Evolutionary conservation across 2,888 invertebrate species (phyloP).

Genomic region (Scaptomyza flava): DNA sequence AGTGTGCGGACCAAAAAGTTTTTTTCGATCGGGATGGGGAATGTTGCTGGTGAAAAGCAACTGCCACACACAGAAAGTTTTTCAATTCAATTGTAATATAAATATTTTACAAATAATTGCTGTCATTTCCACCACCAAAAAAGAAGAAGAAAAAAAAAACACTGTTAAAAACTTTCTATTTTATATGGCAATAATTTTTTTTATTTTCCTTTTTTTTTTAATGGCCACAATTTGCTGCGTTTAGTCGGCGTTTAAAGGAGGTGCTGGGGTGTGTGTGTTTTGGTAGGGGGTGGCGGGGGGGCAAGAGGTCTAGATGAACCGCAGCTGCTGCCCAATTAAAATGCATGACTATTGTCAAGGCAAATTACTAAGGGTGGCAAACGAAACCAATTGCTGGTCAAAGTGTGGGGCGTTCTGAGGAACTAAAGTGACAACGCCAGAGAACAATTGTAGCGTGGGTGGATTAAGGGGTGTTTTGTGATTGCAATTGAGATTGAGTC

Average conservation of each 20-base stretch:
- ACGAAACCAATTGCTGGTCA: conserved; percentile 21
- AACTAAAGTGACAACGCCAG: conserved; percentile 45
- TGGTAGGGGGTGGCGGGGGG: background rate
- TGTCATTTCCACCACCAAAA: conserved; percentile 36
- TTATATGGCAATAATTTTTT: conserved; percentile 54
- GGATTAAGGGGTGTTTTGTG: conserved; percentile 23
- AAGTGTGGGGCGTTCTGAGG: background rate
- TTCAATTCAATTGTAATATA: conserved; percentile 79
- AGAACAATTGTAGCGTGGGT: conserved; percentile 59
- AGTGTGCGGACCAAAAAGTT: conserved; percentile 64
- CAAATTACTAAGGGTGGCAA: conserved; percentile 64
- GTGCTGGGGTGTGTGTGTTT: background rate
- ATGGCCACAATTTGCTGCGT: conserved; percentile 74
- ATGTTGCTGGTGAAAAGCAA: conserved; percentile 12
- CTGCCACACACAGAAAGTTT: conserved; percentile 72
- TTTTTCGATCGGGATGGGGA: conserved; percentile 1
- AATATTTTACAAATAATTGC: conserved; percentile 80
- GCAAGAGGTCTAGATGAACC: conserved; percentile 63
- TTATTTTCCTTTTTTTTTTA: conserved; percentile 59
- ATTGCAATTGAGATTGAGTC: conserved; percentile 65
- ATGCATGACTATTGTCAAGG: conserved; percentile 76
- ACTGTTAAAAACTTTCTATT: conserved; percentile 68
- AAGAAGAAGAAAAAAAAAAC: background rate
- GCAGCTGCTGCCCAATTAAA: conserved; percentile 77
- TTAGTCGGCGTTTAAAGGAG: conserved; percentile 50